phyloP scores from a whole-genome alignment of 2,113 vertebrate genomes.

The Sinocyclocheilus anophthalmus region DNA sequence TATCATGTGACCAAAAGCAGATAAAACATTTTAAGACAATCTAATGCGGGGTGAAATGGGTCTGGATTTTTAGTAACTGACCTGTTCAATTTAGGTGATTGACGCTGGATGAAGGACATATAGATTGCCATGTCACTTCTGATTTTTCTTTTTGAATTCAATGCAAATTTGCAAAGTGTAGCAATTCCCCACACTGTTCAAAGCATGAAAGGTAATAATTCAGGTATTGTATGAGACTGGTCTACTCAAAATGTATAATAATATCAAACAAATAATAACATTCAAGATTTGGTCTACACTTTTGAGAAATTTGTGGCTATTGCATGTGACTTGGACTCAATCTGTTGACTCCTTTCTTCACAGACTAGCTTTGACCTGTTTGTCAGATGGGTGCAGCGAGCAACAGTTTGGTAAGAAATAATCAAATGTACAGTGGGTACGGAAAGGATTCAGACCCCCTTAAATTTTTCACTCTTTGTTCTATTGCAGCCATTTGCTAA shows the following conservation, averaged over 20 bases:
- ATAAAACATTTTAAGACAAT: slow-evolving; percentile 6
- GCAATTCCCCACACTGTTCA: not conserved
- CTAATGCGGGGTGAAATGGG: not conserved
- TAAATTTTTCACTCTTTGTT: no score
- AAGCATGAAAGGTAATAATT: slow-evolving; percentile 17
- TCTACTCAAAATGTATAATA: not conserved
- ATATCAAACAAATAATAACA: not conserved
- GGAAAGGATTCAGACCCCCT: no score
- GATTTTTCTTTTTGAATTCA: slow-evolving; percentile 20
- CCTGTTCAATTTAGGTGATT: not conserved
- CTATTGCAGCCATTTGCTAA: no score
- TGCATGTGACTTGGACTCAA: not conserved
- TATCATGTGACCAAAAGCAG: slow-evolving; percentile 6
- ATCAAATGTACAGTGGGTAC: not conserved
- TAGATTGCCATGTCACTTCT: not conserved
- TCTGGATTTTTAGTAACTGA: slow-evolving; percentile 10
- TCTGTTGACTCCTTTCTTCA: not conserved
- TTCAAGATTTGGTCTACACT: not conserved
- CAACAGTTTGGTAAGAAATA: not conserved
- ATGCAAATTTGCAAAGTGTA: not conserved
- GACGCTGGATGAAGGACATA: not conserved
- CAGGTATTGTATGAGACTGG: not conserved
- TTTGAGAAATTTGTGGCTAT: not conserved
- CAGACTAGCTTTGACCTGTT: not conserved
- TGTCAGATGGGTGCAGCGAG: not conserved